phyloP scores from a whole-genome alignment of 2,113 vertebrate species.

The Fulica atra region DNA sequence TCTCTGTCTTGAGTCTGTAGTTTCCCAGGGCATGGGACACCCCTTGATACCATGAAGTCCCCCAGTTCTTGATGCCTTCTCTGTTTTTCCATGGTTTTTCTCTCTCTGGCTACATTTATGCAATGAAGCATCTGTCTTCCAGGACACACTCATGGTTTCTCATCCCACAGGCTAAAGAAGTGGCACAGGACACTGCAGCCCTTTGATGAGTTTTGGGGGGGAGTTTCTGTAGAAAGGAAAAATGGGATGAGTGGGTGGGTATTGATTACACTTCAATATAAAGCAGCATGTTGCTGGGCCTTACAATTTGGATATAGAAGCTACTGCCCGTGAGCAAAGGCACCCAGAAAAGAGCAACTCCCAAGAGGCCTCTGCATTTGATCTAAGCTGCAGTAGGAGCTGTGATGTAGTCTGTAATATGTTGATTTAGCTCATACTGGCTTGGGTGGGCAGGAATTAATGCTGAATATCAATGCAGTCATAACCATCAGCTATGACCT shows the following conservation, averaged over 20 bases:
- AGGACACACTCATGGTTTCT: neutral
- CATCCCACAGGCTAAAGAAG: neutral
- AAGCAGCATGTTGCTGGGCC: neutral
- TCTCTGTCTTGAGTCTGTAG: neutral
- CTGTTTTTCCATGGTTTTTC: neutral
- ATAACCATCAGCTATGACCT: neutral
- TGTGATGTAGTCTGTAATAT: neutral
- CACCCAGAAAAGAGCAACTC: neutral
- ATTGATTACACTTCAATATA: neutral
- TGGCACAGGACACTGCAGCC: neutral
- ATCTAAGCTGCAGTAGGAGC: neutral
- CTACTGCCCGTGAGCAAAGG: neutral
- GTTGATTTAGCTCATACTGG: neutral
- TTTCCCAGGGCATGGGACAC: neutral
- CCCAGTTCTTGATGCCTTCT: neutral
- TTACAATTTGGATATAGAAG: neutral
- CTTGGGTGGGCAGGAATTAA: neutral
- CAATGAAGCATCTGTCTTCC: neutral
- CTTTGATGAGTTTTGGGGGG: neutral
- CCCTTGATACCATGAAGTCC: neutral
- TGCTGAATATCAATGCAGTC: neutral
- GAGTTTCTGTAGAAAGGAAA: neutral
- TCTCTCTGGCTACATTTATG: neutral
- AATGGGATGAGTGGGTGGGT: neutral
- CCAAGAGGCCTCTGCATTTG: neutral